Base-by-base conservation (phyloP, 2,113 vertebrate genomes). In the Vimba vimba region DNA sequence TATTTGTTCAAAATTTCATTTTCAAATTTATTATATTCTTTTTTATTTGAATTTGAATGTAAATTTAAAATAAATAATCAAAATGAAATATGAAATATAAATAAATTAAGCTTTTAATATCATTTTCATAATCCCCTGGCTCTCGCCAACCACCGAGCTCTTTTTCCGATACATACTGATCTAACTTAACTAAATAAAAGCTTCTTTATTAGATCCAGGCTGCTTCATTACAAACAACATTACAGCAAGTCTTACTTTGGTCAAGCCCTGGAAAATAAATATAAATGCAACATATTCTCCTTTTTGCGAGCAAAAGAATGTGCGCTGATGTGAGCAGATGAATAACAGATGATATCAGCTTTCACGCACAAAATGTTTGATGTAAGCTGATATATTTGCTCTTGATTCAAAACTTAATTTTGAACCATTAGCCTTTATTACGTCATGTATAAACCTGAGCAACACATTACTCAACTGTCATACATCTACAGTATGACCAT, bases 311-410 rank as follows among this genome's bases (percentile, higher is more conserved):
- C 2, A 76, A 79, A 6, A 30, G 68, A 88, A 79, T 83, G 23
- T 39, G 17, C 47, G n/a, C 59, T 79, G 84, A 86, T 84, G 78
- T 84, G 79, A 84, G 30, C 9, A 66, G 85, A 75, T 33, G 11
- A 45, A 60, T 12, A 73, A 82, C 82, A 88, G 85, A 77, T 84
- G 85, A 88, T 62, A 33, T 88, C 85, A 84, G 59, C 30, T 77
- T 84, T 47, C 39, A 81, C 17, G 12, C 55, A 79, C 36, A 60
- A 86, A 85, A 27, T 39, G 9, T 23, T 71, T 80, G 71, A 88
- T 76, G 81, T 74, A 84, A 66, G 81, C 57, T 36, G 75, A 83
- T 73, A 74, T 86, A 80, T 45, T 33, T 25, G 79, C 76, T 82
- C 62, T 69, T 78, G 8, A 33, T 33, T 33, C 33, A 33, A 33